A percentile compares a stretch with the other conserved stretches of the same genome.
phyloP scores from a whole-genome alignment of 2,888 invertebrate genomes.

The Crioceris asparagi region DNA sequence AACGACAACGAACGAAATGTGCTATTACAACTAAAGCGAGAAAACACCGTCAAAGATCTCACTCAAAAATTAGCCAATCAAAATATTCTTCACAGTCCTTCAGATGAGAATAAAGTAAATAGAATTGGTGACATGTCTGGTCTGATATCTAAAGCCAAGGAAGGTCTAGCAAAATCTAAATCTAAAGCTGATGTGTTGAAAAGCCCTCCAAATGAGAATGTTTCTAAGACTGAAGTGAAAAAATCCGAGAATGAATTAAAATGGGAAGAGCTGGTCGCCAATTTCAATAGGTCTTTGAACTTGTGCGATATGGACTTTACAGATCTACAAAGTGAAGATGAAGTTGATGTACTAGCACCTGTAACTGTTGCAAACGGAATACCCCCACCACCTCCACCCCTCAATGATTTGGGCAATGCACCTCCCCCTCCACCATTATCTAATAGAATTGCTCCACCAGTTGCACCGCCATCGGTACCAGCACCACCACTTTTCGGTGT shows the following conservation, averaged over 20 bases:
- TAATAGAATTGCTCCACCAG: conserved; percentile 31
- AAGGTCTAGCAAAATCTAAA: conserved; percentile 74
- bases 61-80: conserved; percentile 75
- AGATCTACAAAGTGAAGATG: conserved; percentile 79
- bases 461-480: conserved; percentile 36
- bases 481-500: conserved; percentile 41
- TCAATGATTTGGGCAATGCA: conserved; percentile 35
- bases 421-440: conserved; percentile 41
- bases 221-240: conserved; percentile 54
- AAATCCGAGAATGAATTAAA: conserved; percentile 89
- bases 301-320: conserved; percentile 95
- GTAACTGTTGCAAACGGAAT: conserved; percentile 53
- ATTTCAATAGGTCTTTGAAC: conserved; percentile 62
- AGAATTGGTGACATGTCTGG: conserved; percentile 80
- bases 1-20: conserved; percentile 44
- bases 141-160: conserved; percentile 83
- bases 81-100: conserved; percentile 43
- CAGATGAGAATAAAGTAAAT: conserved; percentile 48
- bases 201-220: conserved; percentile 58
- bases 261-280: conserved; percentile 85
- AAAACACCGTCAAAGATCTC: conserved; percentile 80
- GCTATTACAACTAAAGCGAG: conserved; percentile 61
- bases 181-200: conserved; percentile 68
- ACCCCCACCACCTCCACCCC: conserved; percentile 73
- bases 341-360: conserved; percentile 58